Base-by-base conservation (phyloP, 2,888 invertebrate species). In the Diplolepis rosae region DNA sequence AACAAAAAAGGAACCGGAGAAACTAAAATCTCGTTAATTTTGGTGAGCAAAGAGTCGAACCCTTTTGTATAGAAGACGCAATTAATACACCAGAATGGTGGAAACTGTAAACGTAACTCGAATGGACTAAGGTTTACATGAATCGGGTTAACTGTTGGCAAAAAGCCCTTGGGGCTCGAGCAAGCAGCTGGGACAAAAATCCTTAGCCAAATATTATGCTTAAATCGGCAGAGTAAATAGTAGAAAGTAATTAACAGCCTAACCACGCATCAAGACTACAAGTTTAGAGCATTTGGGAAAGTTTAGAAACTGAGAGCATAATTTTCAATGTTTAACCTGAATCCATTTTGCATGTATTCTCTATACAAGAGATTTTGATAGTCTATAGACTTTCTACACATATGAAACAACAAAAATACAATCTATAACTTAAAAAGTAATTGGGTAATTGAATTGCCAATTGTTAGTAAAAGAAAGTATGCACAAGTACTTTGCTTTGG, bases 181-280 rank as follows among this genome's bases (percentile, higher is more conserved):
- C 50, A 54, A 69, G 67, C 69, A 54, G 68, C 27, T 65, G 56
- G 69, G 71, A 74, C 71, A 80, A 82, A 81, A 83, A 80, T 78
- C 70, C 71, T 71, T 73, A 73, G 66, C 75, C 79, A 80, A 83
- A 83, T 83, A 81, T 83, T 83, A 81, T 82, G 80, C 70, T 83
- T 81, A 76, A 80, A 83, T 83, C 80, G 80, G 77, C 77, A 77
- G 75, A 76, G 80, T 79, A 81, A 83, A 83, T 81, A 80, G 80
- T 75, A 71, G 76, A 79, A 81, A 79, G 81, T 83, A 83, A 83
- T 82, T 82, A 81, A 82, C 78, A 73, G 70, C 56, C 56, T 61
- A 39, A 39, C 32, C 56, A n/a, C 24, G 24, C 35, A 61, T 61
- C 24, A 39, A 61, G 35, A 39, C 24, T 22, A 61, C 35, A 61